Evolutionary conservation across 1,140 invertebrate species (phyloP).

Genomic region (Meloidogyne hapla): DNA sequence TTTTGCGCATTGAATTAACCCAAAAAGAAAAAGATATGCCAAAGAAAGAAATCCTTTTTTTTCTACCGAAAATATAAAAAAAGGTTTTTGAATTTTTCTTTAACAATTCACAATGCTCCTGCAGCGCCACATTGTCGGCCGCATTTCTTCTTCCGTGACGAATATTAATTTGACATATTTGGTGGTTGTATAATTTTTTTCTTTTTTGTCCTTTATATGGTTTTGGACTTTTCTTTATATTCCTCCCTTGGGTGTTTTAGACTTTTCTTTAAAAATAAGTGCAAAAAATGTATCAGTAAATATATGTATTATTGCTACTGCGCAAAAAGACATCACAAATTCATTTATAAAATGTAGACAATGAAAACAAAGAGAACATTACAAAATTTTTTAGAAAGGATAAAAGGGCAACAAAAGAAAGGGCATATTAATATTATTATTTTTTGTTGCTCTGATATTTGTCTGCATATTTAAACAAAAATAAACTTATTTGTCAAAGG

Average conservation of each 20-base stretch:
- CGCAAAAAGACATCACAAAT: neutral
- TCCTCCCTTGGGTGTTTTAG: neutral
- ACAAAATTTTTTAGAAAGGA: too few relatives aligned
- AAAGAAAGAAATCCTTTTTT: neutral
- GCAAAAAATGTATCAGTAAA: conserved; percentile 4
- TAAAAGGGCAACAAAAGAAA: too few relatives aligned
- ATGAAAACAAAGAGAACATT: neutral
- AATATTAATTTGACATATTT: conserved; percentile 23
- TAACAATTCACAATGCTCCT: neutral
- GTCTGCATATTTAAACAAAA: too few relatives aligned
- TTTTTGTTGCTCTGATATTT: too few relatives aligned
- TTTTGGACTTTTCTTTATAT: neutral
- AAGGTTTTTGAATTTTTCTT: neutral
- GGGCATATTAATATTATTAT: too few relatives aligned
- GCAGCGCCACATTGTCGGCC: neutral
- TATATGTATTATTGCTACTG: neutral
- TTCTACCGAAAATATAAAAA: too few relatives aligned
- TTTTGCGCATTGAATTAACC: neutral
- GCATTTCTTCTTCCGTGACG: conserved; percentile 11
- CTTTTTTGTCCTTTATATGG: neutral
- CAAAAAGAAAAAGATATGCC: neutral
- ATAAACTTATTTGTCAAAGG: too few relatives aligned
- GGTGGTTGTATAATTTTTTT: neutral
- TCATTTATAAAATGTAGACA: conserved; percentile 11
- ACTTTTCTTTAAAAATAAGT: neutral